phyloP scores from a whole-genome alignment of 2,888 invertebrate species.

The Drosophila ezoana region DNA sequence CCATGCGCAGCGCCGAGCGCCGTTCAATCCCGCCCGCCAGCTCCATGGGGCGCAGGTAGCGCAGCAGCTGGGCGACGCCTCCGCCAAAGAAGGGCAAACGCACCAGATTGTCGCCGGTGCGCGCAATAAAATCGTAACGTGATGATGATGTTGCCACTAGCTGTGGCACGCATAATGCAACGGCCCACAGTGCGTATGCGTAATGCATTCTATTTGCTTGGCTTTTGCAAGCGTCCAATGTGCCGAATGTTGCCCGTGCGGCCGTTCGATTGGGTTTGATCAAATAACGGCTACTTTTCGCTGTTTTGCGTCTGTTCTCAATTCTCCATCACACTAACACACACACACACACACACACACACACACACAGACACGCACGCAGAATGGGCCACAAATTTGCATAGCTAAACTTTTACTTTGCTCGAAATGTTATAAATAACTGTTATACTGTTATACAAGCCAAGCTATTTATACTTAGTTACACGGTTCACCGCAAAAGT shows the following conservation, averaged over 20 bases:
- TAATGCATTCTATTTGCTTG: constrained; percentile 27
- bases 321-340: constrained; percentile 24
- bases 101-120: constrained; percentile 34
- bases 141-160: background rate
- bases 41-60: constrained; percentile 68
- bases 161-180: constrained; percentile 2
- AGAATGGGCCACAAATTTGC: constrained; percentile 41
- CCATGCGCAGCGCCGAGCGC: constrained; percentile 75
- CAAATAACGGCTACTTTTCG: constrained; percentile 54
- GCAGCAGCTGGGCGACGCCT: constrained; percentile 74
- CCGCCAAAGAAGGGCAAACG: constrained; percentile 76
- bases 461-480: constrained; percentile 12
- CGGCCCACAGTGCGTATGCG: constrained; percentile 39
- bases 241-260: constrained; percentile 40
- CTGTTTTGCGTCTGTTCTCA: constrained; percentile 46
- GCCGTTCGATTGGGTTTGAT: constrained; percentile 43
- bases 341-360: constrained; percentile 11
- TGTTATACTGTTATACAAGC: constrained; percentile 9
- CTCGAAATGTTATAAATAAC: constrained; percentile 33
- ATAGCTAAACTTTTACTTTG: constrained; percentile 62
- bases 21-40: constrained; percentile 43
- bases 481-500: constrained; percentile 9
- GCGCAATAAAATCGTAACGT: constrained; percentile 28
- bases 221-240: background rate
- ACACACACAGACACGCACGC: constrained; percentile 7